phyloP scores from a whole-genome alignment of 1,140 invertebrate genomes.

The Propsilocerus akamusi region DNA sequence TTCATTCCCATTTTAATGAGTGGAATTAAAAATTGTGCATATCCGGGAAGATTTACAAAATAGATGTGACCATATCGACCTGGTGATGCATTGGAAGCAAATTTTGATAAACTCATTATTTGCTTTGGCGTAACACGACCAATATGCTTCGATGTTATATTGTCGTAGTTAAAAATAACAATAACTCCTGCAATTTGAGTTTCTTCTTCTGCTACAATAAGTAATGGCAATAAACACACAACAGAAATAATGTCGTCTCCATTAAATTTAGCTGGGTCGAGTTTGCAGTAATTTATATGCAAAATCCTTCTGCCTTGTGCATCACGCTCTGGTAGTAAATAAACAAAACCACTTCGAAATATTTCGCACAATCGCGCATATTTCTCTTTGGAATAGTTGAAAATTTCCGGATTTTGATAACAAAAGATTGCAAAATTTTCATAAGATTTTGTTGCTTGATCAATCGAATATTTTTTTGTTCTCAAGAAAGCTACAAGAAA shows the following conservation, averaged over 20 bases:
- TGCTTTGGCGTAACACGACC: not conserved
- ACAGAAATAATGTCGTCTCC: not conserved
- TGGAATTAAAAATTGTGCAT: not conserved
- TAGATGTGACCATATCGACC: too few relatives aligned
- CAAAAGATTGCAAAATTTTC: not conserved
- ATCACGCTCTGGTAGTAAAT: not conserved
- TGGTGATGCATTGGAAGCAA: not conserved
- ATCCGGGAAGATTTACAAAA: not conserved
- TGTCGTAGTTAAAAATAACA: not conserved
- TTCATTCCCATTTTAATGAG: not conserved
- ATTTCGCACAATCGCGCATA: not conserved
- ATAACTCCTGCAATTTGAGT: not conserved
- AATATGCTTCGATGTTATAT: not conserved
- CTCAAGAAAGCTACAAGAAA: slow-evolving; percentile 70
- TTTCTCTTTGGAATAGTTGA: not conserved
- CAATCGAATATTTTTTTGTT: slow-evolving; percentile 67
- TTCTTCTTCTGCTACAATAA: not conserved
- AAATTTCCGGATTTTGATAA: not conserved
- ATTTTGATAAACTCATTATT: not conserved
- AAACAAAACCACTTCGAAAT: not conserved
- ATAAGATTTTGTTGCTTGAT: not conserved
- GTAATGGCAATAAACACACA: not conserved
- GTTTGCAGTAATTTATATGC: not conserved
- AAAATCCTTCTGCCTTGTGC: not conserved
- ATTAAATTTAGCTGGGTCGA: not conserved